Percentiles rank a stretch among this genome's conserved stretches.
Conservation (phyloP, 1,140 invertebrate genomes). For the Telenomus remus region DNA sequence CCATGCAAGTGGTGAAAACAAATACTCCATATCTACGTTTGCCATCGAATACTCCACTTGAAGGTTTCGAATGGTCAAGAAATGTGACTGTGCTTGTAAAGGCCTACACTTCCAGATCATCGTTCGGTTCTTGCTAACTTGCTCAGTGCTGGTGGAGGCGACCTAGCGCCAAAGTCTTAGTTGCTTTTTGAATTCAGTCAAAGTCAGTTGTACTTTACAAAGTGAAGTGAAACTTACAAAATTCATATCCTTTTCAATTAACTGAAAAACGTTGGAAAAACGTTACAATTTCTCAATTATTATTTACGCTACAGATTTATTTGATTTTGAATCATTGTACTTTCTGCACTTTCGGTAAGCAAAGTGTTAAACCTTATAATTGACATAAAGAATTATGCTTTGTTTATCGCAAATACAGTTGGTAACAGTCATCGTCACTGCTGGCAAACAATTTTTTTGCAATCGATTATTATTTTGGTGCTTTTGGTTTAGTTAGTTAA, state of each 20-base stretch:
- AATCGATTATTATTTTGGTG: background rate
- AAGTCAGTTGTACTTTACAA: background rate
- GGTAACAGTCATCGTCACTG: slow-evolving; percentile 39
- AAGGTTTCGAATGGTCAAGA: slow-evolving; percentile 33
- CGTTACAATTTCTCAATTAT: no score
- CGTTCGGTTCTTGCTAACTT: slow-evolving; percentile 3
- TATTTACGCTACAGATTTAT: no score
- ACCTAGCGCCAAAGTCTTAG: background rate
- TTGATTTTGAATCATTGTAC: slow-evolving; percentile 4
- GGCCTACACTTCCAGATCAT: slow-evolving; percentile 5
- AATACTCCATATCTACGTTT: slow-evolving; percentile 61
- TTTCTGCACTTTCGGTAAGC: slow-evolving; percentile 63
- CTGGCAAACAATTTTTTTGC: background rate
- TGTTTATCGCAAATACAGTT: slow-evolving; percentile 59
- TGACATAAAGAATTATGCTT: slow-evolving; percentile 67
- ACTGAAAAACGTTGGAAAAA: no score
- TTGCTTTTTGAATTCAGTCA: background rate
- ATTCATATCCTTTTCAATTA: no score
- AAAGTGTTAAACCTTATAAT: slow-evolving; percentile 65
- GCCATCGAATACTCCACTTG: slow-evolving; percentile 46
- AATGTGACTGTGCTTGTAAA: slow-evolving; percentile 16
- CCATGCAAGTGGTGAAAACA: slow-evolving; percentile 63
- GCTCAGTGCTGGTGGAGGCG: background rate
- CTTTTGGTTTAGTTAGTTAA: background rate
- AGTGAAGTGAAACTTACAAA: no score